Conservation (phyloP, 2,888 invertebrate species). For the Ectemnius continuus region DNA sequence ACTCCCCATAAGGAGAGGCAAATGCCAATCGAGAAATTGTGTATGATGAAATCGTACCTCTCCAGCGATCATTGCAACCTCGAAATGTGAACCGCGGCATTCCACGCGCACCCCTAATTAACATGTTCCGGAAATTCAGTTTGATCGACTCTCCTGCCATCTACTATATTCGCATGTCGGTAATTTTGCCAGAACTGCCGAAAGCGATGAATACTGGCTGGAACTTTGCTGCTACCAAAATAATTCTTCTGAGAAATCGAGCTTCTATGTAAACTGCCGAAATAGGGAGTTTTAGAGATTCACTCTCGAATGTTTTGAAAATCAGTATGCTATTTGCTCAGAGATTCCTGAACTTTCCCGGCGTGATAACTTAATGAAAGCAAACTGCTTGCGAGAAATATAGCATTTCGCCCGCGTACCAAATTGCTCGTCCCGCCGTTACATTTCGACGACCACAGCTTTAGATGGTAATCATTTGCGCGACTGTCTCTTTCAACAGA, state of each 20-base stretch:
- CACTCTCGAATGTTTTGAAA: neutral
- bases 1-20: too few relatives aligned
- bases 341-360: constrained; percentile 14
- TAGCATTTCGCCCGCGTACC: constrained; percentile 10
- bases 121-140: neutral
- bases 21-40: too few relatives aligned
- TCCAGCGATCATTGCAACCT: too few relatives aligned
- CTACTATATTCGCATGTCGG: too few relatives aligned
- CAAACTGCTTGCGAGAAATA: constrained; percentile 18
- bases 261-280: too few relatives aligned
- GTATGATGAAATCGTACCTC: too few relatives aligned
- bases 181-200: too few relatives aligned
- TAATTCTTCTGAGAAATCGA: too few relatives aligned
- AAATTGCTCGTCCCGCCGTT: constrained; percentile 16
- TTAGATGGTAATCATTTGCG: constrained; percentile 29
- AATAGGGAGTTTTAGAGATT: constrained; percentile 3
- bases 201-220: too few relatives aligned
- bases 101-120: neutral
- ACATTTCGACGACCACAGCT: constrained; percentile 15
- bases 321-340: neutral
- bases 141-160: too few relatives aligned
- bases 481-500: constrained; percentile 16
- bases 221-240: too few relatives aligned
- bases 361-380: constrained; percentile 12
- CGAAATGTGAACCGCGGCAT: neutral